Percentiles rank a stretch among this genome's conserved stretches.
phyloP scores from a whole-genome alignment of 2,113 vertebrate species.

The Sphaerodactylus townsendi region DNA sequence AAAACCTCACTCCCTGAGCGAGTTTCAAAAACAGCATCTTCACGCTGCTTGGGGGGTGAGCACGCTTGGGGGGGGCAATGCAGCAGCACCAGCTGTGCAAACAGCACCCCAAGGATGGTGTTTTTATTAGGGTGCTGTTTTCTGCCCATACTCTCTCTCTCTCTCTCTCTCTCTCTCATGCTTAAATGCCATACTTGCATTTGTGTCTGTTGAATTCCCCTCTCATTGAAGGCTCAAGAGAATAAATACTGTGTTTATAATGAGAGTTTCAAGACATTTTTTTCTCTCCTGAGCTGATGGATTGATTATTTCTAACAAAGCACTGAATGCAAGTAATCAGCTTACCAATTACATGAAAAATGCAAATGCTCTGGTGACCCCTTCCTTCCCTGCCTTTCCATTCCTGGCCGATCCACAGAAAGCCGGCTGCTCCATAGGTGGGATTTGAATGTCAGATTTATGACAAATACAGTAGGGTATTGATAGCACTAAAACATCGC shows the following conservation, averaged over 20 bases:
- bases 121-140: no score
- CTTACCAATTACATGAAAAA: not conserved
- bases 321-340: constrained; percentile 5
- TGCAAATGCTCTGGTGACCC: not conserved
- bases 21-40: no score
- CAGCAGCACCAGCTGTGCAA: no score
- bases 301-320: constrained; percentile 3
- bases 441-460: not conserved
- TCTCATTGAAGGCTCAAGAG: not conserved
- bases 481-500: constrained; percentile 2
- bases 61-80: no score
- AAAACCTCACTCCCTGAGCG: no score
- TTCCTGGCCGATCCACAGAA: not conserved
- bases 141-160: no score
- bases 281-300: not conserved
- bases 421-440: not conserved
- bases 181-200: no score
- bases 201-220: no score
- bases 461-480: constrained; percentile 11
- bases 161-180: no score
- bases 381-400: not conserved
- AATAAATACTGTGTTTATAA: not conserved
- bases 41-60: no score
- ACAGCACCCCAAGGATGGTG: no score
- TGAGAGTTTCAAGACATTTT: not conserved